These are phyloP conservation scores for Gallirallus australis DNA, from an alignment of 2,797 vertebrate species.

Conservation along the genomic window DNA sequence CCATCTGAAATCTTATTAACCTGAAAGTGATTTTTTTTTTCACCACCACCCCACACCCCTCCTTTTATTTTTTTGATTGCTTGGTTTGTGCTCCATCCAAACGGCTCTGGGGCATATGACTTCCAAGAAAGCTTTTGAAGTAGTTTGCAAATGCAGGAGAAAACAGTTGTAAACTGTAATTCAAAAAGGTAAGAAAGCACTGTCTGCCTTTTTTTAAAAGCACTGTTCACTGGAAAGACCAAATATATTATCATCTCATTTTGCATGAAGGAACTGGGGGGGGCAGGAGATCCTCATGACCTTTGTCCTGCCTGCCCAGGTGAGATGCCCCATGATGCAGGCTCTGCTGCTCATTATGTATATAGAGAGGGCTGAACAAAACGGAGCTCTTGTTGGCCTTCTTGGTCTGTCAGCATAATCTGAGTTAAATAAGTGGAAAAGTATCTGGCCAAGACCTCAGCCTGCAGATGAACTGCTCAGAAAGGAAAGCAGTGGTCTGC, in stretches of 20 bases:
- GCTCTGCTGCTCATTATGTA: not conserved
- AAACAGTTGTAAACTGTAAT: slow-evolving; percentile 44
- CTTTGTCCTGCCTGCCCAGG: not conserved
- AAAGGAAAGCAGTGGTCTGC: not conserved
- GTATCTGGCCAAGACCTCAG: not conserved
- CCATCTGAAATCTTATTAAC: slow-evolving; percentile 45
- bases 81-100: slow-evolving; percentile 18
- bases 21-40: not conserved
- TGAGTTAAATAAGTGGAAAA: not conserved
- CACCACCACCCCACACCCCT: not conserved
- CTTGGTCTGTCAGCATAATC: not conserved
- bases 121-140: slow-evolving; percentile 47
- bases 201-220: not conserved
- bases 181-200: slow-evolving; percentile 39
- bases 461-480: not conserved
- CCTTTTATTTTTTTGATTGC: not conserved
- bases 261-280: not conserved
- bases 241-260: not conserved
- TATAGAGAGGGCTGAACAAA: not conserved
- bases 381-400: not conserved
- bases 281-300: not conserved
- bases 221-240: not conserved
- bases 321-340: rapidly evolving
- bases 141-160: not conserved
- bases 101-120: not conserved